phyloP scores from a whole-genome alignment of 1,140 invertebrate genomes.

The Brachionus asplanchnoidis region DNA sequence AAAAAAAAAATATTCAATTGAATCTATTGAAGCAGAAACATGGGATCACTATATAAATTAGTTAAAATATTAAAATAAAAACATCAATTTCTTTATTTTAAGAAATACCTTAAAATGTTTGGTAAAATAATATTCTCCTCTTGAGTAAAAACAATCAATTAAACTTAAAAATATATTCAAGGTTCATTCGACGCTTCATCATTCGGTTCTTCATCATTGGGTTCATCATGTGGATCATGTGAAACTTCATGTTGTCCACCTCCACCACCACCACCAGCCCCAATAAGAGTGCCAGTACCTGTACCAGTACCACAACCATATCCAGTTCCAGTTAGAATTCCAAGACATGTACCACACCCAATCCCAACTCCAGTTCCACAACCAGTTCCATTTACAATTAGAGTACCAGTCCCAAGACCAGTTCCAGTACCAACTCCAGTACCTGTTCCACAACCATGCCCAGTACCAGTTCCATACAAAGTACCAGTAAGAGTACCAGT shows the following conservation, averaged over 20 bases:
- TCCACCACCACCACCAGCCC: background rate
- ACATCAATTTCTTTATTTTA: background rate
- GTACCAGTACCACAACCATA: background rate
- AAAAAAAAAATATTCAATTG: background rate
- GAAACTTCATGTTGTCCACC: background rate
- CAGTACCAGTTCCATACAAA: background rate
- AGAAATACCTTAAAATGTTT: background rate
- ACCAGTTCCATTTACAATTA: background rate
- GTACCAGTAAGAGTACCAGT: background rate
- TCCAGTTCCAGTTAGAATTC: background rate
- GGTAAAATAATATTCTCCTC: background rate
- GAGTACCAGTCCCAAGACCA: background rate
- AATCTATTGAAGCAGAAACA: background rate
- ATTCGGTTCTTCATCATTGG: background rate
- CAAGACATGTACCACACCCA: background rate
- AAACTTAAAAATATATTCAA: too few species aligned
- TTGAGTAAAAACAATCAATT: too few species aligned
- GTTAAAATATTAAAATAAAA: background rate
- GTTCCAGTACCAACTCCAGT: background rate
- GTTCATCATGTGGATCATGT: background rate
- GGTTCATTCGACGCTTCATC: background rate
- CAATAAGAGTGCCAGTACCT: background rate
- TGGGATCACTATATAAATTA: background rate
- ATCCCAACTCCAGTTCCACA: background rate
- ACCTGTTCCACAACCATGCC: background rate